Base-by-base conservation (phyloP, 1,140 invertebrate species). In the Brachionus sp. region DNA sequence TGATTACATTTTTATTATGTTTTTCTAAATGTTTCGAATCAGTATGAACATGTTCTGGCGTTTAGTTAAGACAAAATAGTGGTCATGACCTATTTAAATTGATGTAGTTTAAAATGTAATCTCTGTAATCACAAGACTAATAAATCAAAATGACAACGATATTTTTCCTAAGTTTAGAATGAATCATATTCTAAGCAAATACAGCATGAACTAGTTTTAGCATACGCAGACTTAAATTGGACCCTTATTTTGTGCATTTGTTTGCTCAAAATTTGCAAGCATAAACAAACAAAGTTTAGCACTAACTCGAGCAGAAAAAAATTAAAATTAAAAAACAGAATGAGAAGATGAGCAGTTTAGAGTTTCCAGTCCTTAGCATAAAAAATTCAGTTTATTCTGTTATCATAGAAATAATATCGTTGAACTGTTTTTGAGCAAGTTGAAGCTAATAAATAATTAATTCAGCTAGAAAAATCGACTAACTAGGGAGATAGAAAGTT, bases 401-500 rank as follows among this genome's bases (percentile, higher is more conserved):
- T 57, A 57, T 57, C 50, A 57, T 57, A 57, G 5, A 7, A 1
- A 57, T 57, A 57, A 57, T 23, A 57, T 57, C 7, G 50, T 57
- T 57, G 50, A 57, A 57, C 50, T 57, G 50, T 57, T 57, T 23
- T 9, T 25, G 19, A 25, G 19, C 50, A 57, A 57, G 50, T 57
- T 57, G 50, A 57, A 57, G 50, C 50, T 57, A 57, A 57, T 10
- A 57, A 57, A 57, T 57, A 57, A 57, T 57, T 57, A 57, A 57
- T 57, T 57, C 19, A 57, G n/a, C 50, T 19, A 23, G 50, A 7
- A 6, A 13, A 42, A 42, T 42, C 39, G 39, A 57, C 50, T 57
- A 57, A 23, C 50, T 57, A 57, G 19, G 19, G 5, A 57, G 50
- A 57, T 57, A 57, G 50, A 29, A 29, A 29, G 50, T 13, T 7